phyloP scores from a whole-genome alignment of 2,888 invertebrate species.

The Saturnia japonica region DNA sequence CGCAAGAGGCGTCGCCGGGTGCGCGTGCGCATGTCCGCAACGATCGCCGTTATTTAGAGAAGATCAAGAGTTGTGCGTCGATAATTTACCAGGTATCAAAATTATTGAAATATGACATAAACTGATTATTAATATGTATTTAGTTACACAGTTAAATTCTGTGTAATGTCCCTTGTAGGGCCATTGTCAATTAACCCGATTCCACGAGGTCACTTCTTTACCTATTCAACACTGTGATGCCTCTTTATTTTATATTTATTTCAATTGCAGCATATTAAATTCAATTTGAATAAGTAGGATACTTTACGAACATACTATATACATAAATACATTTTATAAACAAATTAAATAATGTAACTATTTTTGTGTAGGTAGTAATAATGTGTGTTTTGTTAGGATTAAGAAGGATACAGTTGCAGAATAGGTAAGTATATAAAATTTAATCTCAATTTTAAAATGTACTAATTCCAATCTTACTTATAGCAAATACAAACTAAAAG shows the following conservation, averaged over 20 bases:
- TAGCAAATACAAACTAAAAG: not conserved
- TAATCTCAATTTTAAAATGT: not conserved
- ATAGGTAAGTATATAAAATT: not conserved
- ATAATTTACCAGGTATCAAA: slow-evolving; percentile 91
- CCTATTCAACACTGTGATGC: no score
- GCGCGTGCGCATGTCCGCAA: slow-evolving; percentile 90
- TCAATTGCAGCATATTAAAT: not conserved
- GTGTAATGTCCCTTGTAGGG: no score
- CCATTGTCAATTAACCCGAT: no score
- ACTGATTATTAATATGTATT: no score
- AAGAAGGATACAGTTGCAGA: not conserved
- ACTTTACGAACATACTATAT: not conserved
- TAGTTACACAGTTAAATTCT: no score
- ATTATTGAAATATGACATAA: no score
- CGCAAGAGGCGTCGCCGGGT: slow-evolving; percentile 56
- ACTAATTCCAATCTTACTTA: slow-evolving; percentile 1
- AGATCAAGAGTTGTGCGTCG: slow-evolving; percentile 91
- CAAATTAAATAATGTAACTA: not conserved
- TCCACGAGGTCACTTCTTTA: no score
- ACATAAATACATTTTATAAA: no score
- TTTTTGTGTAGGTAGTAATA: not conserved
- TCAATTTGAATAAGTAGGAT: not conserved
- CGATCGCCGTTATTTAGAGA: slow-evolving; percentile 91
- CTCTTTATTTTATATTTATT: not conserved
- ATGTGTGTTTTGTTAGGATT: not conserved